A percentile compares a stretch with the other conserved stretches of the same genome.
Conservation (phyloP, 2,888 invertebrate genomes). For the Lepidocyrtoides sp. region DNA sequence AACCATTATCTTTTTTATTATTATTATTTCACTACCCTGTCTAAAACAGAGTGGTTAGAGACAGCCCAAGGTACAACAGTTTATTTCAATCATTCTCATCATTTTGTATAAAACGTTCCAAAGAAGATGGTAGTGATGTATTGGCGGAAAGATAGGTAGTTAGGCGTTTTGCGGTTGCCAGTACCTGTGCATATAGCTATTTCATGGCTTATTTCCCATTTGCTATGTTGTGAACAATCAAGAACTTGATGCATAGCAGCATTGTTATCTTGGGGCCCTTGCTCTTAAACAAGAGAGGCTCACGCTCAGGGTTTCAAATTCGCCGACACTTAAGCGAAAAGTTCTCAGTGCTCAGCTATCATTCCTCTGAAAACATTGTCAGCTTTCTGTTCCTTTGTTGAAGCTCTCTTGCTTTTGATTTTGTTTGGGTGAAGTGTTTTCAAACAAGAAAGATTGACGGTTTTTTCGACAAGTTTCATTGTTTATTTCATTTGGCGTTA, state of each 20-base stretch:
- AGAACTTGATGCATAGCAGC: background rate
- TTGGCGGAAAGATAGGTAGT: constrained; percentile 10
- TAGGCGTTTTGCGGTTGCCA: constrained; percentile 8
- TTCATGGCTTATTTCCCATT: background rate
- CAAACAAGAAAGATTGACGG: background rate
- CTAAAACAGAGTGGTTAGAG: constrained; percentile 67
- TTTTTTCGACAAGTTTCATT: background rate
- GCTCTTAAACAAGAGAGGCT: constrained; percentile 62
- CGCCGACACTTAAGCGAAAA: constrained; percentile 48
- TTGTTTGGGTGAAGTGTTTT: constrained; percentile 22
- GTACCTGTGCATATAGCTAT: background rate
- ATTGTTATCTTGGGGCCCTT: constrained; percentile 23
- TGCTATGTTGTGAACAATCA: no score
- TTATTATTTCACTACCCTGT: background rate
- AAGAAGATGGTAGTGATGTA: background rate
- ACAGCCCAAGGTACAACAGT: constrained; percentile 74
- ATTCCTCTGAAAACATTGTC: constrained; percentile 65
- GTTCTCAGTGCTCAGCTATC: constrained; percentile 61
- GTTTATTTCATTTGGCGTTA: background rate
- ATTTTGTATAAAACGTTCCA: background rate
- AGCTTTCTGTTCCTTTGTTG: constrained; percentile 49
- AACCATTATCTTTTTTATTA: background rate
- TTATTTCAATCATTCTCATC: constrained; percentile 29
- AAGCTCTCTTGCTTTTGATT: constrained; percentile 42
- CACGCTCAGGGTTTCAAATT: constrained; percentile 79